Evolutionary conservation across 2,113 vertebrate species (phyloP).

Genomic region (Pteruthius melanotis): DNA sequence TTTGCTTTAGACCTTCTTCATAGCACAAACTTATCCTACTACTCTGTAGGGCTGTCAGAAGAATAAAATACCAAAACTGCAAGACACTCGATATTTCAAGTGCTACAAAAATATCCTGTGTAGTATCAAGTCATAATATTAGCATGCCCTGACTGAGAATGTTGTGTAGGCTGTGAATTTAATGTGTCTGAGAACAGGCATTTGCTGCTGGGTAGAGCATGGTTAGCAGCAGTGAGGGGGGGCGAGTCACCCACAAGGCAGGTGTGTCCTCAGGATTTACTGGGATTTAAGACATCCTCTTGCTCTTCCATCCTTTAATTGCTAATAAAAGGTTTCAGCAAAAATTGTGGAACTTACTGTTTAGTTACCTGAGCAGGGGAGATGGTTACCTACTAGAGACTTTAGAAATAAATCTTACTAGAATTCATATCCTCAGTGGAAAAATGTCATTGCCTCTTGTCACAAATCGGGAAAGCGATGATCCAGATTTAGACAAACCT

Average conservation of each 20-base stretch:
- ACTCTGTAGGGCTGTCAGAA: not conserved
- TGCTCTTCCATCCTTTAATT: not conserved
- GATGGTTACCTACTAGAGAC: not conserved
- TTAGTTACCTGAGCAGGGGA: not conserved
- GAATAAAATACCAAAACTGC: not conserved
- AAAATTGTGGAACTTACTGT: not conserved
- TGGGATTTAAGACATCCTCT: not conserved
- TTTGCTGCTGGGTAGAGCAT: not conserved
- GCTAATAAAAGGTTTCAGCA: not conserved
- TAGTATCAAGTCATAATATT: constrained; percentile 48
- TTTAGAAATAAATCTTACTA: not conserved
- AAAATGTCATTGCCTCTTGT: not conserved
- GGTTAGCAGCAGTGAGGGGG: not conserved
- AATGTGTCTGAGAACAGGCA: not conserved
- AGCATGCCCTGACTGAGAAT: not conserved
- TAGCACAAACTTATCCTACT: not conserved
- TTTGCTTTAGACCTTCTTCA: not conserved
- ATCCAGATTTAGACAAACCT: not conserved
- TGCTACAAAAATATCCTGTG: constrained; percentile 26
- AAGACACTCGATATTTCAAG: not conserved
- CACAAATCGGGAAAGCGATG: not conserved
- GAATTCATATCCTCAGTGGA: not conserved
- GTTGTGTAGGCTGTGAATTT: constrained; percentile 32
- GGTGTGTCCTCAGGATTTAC: not conserved
- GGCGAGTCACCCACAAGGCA: not conserved